A percentile compares a stretch with the other conserved stretches of the same genome.
phyloP scores from a whole-genome alignment of 2,113 vertebrate genomes.

The Eurypyga helias region DNA sequence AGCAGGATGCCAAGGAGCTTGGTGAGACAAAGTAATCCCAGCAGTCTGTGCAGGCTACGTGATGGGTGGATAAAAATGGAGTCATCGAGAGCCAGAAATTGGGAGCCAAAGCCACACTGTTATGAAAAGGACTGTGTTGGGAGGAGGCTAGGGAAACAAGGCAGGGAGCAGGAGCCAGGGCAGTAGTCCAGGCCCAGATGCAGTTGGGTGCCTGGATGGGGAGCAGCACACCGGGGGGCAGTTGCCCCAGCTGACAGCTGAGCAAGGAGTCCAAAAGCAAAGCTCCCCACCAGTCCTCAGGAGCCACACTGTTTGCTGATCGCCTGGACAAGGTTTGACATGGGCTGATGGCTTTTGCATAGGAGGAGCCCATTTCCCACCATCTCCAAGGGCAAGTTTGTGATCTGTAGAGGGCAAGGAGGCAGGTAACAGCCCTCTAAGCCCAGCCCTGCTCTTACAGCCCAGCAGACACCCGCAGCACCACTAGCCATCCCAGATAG shows the following conservation, averaged over 20 bases:
- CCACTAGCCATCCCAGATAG: background rate
- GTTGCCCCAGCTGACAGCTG: background rate
- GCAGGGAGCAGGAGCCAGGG: background rate
- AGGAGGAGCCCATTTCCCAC: background rate
- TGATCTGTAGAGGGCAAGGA: background rate
- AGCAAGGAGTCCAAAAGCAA: background rate
- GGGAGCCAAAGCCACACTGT: background rate
- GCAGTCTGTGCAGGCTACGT: fast-evolving
- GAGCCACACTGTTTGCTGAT: background rate
- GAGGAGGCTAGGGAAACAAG: background rate
- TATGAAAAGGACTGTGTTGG: fast-evolving
- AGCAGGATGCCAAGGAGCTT: fast-evolving
- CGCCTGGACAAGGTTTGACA: background rate
- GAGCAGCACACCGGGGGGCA: background rate
- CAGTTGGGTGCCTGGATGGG: background rate
- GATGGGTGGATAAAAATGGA: background rate
- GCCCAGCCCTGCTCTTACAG: background rate
- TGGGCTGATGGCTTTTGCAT: background rate
- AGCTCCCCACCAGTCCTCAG: background rate
- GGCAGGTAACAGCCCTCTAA: background rate
- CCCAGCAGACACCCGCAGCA: background rate
- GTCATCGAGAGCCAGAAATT: background rate
- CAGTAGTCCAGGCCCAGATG: fast-evolving
- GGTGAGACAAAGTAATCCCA: fast-evolving
- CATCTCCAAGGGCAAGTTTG: background rate